Base-by-base conservation (phyloP, 2,888 invertebrate species). In the Leptarthrus brevirostris region DNA sequence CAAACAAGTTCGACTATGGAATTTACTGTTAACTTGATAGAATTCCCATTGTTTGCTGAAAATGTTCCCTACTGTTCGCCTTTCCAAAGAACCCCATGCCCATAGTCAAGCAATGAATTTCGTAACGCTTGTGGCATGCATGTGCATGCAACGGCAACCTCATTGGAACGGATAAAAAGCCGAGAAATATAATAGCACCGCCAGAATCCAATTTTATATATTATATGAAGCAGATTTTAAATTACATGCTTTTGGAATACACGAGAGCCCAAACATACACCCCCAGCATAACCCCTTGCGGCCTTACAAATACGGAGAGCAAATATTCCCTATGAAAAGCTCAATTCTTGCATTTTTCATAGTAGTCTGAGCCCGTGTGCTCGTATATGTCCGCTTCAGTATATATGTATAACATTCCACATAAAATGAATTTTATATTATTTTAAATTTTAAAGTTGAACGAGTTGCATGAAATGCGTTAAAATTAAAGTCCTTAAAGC, bases 371-470 rank as follows among this genome's bases (percentile, higher is more conserved):
- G 20, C 69, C 36, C 52, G 26, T 69, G 69, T 69, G 30, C 26
- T 20, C 44, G 47, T 30, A 26, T 52, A 30, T 44, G 52, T 26
- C 16, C 20, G 20, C 26, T 1, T 6, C 2, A 2, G 20, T 18
- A 3, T 52, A 20, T 22, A 69, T 69, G 52, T 69, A 69, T 30
- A 30, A 8, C 49, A 14, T 18, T 52, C 26, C 52, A 69, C 52
- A 69, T 69, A 69, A 69, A 69, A 69, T 69, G 52, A 69, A 69
- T 69, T 69, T 69, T 69, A 69, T 69, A 69, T 69, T 69, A 69
- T 69, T 69, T 69, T 69, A 69, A 69, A 69, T 52, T 69, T 69
- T 69, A 69, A 69, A 69, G 69, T 18, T 44, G 49, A n/a, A 44
- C 69, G 69, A 49, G 22, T 12, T 52, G 34, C 44, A 20, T n/a